Evolutionary conservation across 1,140 invertebrate genomes (phyloP), one percentile per base, ranked within the genome.

Genomic region (Platyscapa corneri): DNA sequence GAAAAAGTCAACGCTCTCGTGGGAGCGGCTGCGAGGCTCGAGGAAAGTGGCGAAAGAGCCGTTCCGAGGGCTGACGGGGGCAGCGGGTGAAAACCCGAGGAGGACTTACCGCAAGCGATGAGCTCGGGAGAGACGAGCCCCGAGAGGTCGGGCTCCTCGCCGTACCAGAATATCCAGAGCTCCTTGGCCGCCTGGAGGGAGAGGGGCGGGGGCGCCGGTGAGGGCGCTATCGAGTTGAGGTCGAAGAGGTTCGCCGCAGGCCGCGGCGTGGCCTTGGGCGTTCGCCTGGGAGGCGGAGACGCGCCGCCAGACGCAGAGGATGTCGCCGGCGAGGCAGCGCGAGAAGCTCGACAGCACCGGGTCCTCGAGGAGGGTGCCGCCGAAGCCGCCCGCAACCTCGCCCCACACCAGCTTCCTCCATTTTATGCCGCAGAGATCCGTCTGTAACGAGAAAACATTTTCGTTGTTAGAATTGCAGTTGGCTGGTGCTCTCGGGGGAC

Each of bases 121-220:
- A 98, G 95, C 92, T 97, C 96, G 7, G 95, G 96, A 76, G 96
- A 96, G 85, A 97, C 96, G 83, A 97, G 94, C 88, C 96, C 96
- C 90, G 95, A 96, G 78, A 98, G 95, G 93, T 98, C 97, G 46
- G 98, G 98, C 94, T 99, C 97, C 92, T 99, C 98, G 89, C 98
- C 98, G 94, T 99, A 99, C 98, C 98, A 99, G 94, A 99, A 99
- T 90, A 99, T 97, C 99, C 98, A 99, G 27, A 99, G 95, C 93
- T 99, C 98, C 94, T 99, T 99, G 92, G 97, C 96, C 87, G 95
- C 95, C 89, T 95, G 95, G 72, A 97, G 94, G 86, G 96, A 96
- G 87, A 97, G 95, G 83, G 97, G 96, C 53, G 94, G 93, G 49
- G 94, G 94, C 65, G 95, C 94, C 81, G 94, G 94, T 82, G 95